Conservation (phyloP, 2,888 invertebrate species). For the Helicoverpa assulta region DNA sequence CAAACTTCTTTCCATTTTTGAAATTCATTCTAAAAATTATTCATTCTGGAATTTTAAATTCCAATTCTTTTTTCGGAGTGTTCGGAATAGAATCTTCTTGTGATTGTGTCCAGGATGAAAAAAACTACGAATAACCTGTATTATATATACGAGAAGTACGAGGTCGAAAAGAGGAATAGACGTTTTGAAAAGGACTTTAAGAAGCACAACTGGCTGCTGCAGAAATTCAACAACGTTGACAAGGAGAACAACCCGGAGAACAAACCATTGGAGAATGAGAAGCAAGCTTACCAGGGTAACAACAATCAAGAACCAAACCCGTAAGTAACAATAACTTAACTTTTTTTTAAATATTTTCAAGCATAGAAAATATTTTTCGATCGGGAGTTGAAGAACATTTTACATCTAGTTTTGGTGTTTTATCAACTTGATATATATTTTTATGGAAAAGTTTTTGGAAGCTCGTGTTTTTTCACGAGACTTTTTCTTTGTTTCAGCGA, state of each 20-base stretch:
- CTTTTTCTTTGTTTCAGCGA: background rate
- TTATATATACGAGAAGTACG: background rate
- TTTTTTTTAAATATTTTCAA: no score
- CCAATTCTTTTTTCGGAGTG: background rate
- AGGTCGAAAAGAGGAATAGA: background rate
- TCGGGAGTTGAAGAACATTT: no score
- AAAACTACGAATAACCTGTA: background rate
- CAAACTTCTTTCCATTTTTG: background rate
- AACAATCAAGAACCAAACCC: background rate
- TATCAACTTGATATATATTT: no score
- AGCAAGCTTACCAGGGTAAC: background rate
- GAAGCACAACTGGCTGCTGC: background rate
- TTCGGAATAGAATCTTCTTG: background rate
- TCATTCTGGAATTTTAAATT: background rate
- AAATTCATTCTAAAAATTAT: background rate
- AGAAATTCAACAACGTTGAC: background rate
- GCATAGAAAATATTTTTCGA: no score
- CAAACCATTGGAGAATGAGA: background rate
- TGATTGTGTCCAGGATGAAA: background rate
- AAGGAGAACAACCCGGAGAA: background rate
- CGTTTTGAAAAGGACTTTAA: background rate
- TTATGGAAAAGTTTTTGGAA: no score
- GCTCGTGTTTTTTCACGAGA: background rate
- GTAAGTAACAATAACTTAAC: background rate
- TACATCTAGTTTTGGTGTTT: background rate